Percentiles rank a stretch among this genome's conserved stretches.
Conservation (phyloP, 2,113 vertebrate species). For the Istiophorus platypterus region DNA sequence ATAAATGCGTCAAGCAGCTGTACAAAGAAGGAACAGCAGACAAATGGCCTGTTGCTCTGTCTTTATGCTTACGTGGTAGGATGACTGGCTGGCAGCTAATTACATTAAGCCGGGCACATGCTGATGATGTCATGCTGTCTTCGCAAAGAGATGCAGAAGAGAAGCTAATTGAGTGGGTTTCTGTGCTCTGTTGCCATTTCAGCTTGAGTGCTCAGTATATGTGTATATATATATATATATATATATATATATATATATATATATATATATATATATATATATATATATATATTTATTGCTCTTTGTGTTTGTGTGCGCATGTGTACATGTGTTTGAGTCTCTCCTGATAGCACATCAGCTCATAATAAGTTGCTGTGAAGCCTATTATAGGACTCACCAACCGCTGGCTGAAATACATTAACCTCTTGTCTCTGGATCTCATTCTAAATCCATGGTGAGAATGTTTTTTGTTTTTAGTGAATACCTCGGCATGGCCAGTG, state of each 20-base stretch:
- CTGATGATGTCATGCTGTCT: slow-evolving; percentile 55
- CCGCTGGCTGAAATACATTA: slow-evolving; percentile 41
- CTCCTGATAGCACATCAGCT: slow-evolving; percentile 45
- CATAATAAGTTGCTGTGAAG: slow-evolving; percentile 48
- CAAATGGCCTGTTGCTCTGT: slow-evolving; percentile 9
- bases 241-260: too few species aligned
- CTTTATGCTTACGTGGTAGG: slow-evolving; percentile 14
- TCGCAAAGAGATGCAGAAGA: slow-evolving; percentile 22
- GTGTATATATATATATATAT: too few species aligned
- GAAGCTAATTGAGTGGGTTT: slow-evolving; percentile 36
- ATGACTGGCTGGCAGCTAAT: slow-evolving; percentile 34
- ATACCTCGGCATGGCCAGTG: slow-evolving; percentile 28
- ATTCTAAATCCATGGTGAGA: slow-evolving; percentile 4
- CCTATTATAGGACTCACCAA: slow-evolving; percentile 51
- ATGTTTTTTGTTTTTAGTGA: slow-evolving; percentile 41
- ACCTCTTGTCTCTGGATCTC: slow-evolving; percentile 29
- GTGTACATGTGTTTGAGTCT: slow-evolving; percentile 7
- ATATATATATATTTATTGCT: too few species aligned
- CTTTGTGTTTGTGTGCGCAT: background rate
- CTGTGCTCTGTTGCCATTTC: slow-evolving; percentile 21
- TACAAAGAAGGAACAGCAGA: slow-evolving; percentile 8
- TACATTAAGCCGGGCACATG: slow-evolving; percentile 32
- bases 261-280: too few species aligned
- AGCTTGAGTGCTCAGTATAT: slow-evolving; percentile 14
- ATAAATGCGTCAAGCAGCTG: slow-evolving; percentile 15